Evolutionary conservation across 2,888 invertebrate species (phyloP), one percentile per base, ranked within the genome.

Genomic region (Pegoplata infirma): DNA sequence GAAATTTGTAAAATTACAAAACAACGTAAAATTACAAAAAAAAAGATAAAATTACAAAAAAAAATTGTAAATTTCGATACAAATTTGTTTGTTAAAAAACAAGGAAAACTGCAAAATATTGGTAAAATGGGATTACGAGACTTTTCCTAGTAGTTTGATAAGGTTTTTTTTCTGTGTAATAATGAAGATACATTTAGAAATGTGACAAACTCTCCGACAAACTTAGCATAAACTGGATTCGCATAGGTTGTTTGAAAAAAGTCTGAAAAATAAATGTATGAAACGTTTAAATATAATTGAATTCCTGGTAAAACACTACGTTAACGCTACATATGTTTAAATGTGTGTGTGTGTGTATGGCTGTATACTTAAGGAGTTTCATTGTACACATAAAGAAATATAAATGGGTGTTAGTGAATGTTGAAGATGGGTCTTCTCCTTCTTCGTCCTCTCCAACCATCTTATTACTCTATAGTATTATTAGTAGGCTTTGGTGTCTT

Each of bases 231-330:
- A n/a, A n/a, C n/a, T n/a, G n/a, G n/a, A n/a, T n/a, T n/a, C n/a
- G n/a, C n/a, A 32, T 36, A 16, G 10, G 6, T 16, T 16, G 23
- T 10, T 1, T 21, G 23, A 58, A 44, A 16, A 40, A 28, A 46
- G 7, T 56, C n/a, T 16, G 4, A 46, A 25, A 66, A 25, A n/a
- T 36, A 21, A 64, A 55, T 53, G 40, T 17, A 36, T 32, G 16
- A 68, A 67, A 68, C 49, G 36, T 68, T 68, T 68, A 68, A 32
- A 47, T 56, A 47, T 68, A 68, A 68, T 68, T 68, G 49, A 68
- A 68, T 68, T 68, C 32, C 68, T 58, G 23, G 17, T 16, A 58
- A 58, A 49, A 49, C 23, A 32, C 36, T 21, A 12, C 17, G 17
- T 46, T 25, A 46, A 23, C n/a, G 21, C n/a, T 19, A n/a, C n/a